Evolutionary conservation across 2,888 invertebrate genomes (phyloP), one percentile per base, ranked within the genome.

Genomic region (Polietes domitor): DNA sequence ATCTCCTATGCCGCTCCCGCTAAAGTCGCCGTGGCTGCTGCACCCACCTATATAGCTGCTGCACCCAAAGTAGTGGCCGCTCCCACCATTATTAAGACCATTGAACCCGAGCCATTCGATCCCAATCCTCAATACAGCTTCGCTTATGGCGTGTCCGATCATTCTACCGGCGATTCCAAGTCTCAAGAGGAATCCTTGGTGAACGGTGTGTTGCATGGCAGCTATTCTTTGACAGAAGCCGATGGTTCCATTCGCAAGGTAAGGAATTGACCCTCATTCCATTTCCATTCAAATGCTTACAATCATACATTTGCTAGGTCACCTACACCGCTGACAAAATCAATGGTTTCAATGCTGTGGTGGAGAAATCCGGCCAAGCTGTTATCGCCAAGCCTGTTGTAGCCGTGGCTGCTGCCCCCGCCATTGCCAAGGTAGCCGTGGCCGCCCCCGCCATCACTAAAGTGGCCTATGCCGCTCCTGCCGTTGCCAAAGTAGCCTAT

Each of bases 321-420:
- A 94, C 94, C 87, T 95, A 95, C 91, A 94, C 94, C 10, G 94
- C 95, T 7, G 95, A 95, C 89, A 94, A 94, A n/a, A 92, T 94
- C 80, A 94, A 94, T 88, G 95, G 95, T 3, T 95, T 95, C 92
- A 95, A 95, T 90, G 95, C 95, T 12, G 93, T 95, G n/a, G 95
- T 95, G 0, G 94, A 94, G 91, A 94, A 94, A 89, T 85, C 88
- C 21, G 90, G 89, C 4, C 88, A 85, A 15, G 85, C 86, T 76
- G 85, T 88, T 68, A 81, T 88, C 61, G 88, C 87, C 58, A 88
- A 87, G 70, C 87, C 87, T 17, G 87, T 87, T 71, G 81, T 88
- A 24, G 87, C 88, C 10, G 85, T 88, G 28, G 88, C 87, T 47
- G 88, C 87, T 73, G 83, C 80, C 2, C 88, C 89, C 1, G 86